Base-by-base conservation (phyloP, 2,888 invertebrate genomes). In the Blomia tropicalis region DNA sequence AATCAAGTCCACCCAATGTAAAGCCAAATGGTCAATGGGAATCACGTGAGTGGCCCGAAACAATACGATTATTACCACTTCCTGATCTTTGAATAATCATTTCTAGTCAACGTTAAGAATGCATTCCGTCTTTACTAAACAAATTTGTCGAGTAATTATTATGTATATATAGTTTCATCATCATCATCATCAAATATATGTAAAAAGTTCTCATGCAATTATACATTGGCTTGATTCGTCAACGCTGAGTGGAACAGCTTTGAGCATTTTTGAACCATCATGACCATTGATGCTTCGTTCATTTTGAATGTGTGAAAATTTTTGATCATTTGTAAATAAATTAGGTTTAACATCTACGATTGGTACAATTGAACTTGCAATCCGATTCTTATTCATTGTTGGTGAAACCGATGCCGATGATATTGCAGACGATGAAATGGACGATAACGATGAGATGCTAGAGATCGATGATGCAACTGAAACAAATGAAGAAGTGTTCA, bases 1-100 rank as follows among this genome's bases (percentile, higher is more conserved):
- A 77, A 68, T 71, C 69, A 43, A 77, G 77, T 69, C 78, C 79
- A 19, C 71, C 74, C 44, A 79, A 79, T 70, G 78, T 77, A 2
- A 65, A 69, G 65, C 72, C 73, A 41, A 78, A 78, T 71, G 79
- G 79, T 3, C 68, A 70, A 62, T 79, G 79, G 79, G 73, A 75
- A 27, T 64, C 70, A 32, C 70, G 73, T 7, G 75, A 77, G 65
- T 73, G 75, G 75, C 68, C 73, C 2, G 69, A 74, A 61, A 76
- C 76, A 2, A 75, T 77, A 31, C 73, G 75, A 68, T 66, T 73
- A 30, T 72, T 71, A 44, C 69, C 68, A 22, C 43, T 68, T 22
- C 68, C 69, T 5, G 66, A 64, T 22, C 44, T 59, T 2, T 58
- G 32, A 32, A 2, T 2, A 47, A 17, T n/a, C n/a, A 47, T 5